Evolutionary conservation across 2,113 vertebrate genomes (phyloP).

Genomic region (Artemisiospiza belli): DNA sequence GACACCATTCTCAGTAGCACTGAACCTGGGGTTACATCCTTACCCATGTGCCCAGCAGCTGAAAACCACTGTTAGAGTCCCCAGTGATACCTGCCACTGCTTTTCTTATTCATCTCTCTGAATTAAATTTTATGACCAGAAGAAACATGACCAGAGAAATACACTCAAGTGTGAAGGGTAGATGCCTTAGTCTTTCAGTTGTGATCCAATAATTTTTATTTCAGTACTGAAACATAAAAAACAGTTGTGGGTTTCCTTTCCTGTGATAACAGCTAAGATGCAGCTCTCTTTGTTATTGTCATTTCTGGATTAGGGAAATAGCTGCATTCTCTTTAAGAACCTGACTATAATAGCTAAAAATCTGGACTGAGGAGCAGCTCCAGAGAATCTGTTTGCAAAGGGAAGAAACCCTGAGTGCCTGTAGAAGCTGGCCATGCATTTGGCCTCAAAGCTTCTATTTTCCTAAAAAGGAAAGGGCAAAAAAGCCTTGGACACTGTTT

Average conservation of each 20-base stretch:
- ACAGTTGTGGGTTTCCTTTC: neutral
- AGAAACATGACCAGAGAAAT: neutral
- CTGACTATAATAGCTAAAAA: neutral
- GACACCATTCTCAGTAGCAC: neutral
- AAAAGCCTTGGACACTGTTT: conserved; percentile 62
- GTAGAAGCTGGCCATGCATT: neutral
- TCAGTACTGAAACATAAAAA: neutral
- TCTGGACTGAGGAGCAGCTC: neutral
- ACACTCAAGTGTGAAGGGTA: neutral
- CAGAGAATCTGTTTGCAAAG: neutral
- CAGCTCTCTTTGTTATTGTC: neutral
- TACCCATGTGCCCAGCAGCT: neutral
- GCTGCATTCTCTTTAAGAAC: neutral
- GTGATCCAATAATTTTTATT: neutral
- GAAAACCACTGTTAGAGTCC: neutral
- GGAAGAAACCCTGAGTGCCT: neutral
- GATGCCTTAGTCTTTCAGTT: neutral
- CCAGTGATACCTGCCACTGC: neutral
- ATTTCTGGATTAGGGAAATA: neutral
- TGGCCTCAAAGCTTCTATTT: conserved; percentile 16
- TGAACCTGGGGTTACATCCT: neutral
- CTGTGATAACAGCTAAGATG: neutral
- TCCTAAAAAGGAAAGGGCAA: conserved; percentile 41
- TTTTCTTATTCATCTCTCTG: neutral
- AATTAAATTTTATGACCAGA: neutral